Conservation (phyloP, 2,888 invertebrate genomes). For the Autographa gamma region DNA sequence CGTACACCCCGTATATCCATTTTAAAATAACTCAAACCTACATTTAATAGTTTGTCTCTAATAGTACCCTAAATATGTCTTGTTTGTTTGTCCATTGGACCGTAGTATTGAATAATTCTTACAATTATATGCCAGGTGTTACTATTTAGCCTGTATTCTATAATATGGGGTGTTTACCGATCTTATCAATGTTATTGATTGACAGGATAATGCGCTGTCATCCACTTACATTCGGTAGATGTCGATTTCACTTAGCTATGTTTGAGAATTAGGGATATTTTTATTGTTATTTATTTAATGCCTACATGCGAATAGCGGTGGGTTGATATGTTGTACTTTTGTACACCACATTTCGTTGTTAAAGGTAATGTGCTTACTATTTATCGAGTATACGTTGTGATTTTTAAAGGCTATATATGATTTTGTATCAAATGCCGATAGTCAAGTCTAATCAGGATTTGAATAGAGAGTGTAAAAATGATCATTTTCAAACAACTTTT, state of each 20-base stretch:
- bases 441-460: too few species aligned
- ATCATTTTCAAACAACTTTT: too few species aligned
- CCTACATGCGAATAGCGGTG: too few species aligned
- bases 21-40: too few species aligned
- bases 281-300: not conserved
- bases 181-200: slow-evolving; percentile 58
- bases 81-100: not conserved
- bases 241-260: slow-evolving; percentile 10
- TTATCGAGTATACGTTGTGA: too few species aligned
- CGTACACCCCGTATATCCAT: too few species aligned
- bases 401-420: too few species aligned
- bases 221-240: not conserved
- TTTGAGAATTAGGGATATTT: not conserved
- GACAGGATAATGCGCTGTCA: slow-evolving; percentile 25
- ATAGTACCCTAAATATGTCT: not conserved
- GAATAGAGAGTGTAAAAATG: too few species aligned
- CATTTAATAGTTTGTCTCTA: not conserved
- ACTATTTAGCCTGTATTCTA: slow-evolving; percentile 6
- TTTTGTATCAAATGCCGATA: too few species aligned
- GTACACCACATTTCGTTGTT: too few species aligned
- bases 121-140: slow-evolving; percentile 44
- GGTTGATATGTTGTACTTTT: too few species aligned
- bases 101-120: slow-evolving; percentile 23
- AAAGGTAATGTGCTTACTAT: too few species aligned
- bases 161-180: slow-evolving; percentile 27